A percentile compares a stretch with the other conserved stretches of the same genome.
Evolutionary conservation across 2,113 vertebrate genomes (phyloP).

Genomic region (Microtus pennsylvanicus): DNA sequence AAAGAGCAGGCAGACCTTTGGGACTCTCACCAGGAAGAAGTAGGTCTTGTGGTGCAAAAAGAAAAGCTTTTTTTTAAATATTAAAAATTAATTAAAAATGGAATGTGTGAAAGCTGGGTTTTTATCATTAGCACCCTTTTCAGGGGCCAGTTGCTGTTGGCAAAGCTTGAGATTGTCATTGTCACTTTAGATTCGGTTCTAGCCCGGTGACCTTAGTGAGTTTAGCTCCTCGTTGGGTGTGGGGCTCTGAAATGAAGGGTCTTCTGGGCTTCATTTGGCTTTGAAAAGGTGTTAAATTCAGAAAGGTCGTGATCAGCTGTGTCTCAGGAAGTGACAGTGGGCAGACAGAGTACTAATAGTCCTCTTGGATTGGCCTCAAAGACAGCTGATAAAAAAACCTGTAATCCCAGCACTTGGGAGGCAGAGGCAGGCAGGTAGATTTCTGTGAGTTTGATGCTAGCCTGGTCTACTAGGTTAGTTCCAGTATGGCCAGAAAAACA

Average conservation of each 20-base stretch:
- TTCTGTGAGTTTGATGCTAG: not conserved
- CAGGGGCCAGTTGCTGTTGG: constrained; percentile 69
- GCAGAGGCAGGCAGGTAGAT: not conserved
- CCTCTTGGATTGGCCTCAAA: not conserved
- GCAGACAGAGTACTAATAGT: not conserved
- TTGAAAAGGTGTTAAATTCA: constrained; percentile 58
- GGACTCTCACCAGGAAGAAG: constrained; percentile 86
- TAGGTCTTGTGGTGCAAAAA: constrained; percentile 82
- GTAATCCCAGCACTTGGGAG: not conserved
- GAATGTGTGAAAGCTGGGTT: constrained; percentile 76
- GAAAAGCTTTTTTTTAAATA: constrained; percentile 82
- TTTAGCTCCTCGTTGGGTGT: constrained; percentile 24
- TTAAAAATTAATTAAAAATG: constrained; percentile 85
- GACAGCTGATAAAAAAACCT: not conserved
- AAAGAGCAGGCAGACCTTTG: constrained; percentile 82
- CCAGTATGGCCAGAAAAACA: not conserved
- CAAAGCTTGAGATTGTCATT: constrained; percentile 80
- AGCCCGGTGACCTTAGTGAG: not conserved
- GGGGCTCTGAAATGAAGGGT: constrained; percentile 34
- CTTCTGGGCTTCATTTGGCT: constrained; percentile 65
- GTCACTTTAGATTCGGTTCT: constrained; percentile 71
- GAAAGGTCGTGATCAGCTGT: not conserved
- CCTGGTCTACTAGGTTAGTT: not conserved
- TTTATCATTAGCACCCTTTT: constrained; percentile 84
- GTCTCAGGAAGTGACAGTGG: constrained; percentile 40